These are phyloP conservation scores for Gonioctena quinquepunctata DNA, from an alignment of 1,140 invertebrate species.

Conservation along the genomic window DNA sequence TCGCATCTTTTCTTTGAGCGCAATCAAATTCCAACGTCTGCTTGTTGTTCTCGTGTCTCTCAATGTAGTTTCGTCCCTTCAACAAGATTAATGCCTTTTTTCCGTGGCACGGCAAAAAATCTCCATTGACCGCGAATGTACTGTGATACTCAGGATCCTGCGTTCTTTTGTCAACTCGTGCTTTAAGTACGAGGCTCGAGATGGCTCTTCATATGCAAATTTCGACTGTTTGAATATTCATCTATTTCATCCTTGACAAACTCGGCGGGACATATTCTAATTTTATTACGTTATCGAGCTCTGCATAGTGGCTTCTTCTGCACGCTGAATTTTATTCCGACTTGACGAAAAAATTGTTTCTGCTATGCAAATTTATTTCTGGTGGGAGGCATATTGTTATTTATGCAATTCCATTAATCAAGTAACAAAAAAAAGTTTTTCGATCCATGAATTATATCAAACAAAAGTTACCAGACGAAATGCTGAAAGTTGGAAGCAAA, in stretches of 20 bases:
- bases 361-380: no score
- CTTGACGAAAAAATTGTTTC: no score
- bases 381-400: no score
- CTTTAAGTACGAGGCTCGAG: constrained; percentile 30
- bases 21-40: background rate
- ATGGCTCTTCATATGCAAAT: constrained; percentile 44
- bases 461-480: no score
- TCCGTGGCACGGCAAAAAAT: constrained; percentile 19
- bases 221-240: constrained; percentile 41
- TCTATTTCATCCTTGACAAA: constrained; percentile 30
- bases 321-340: background rate
- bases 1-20: background rate
- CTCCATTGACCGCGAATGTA: constrained; percentile 29
- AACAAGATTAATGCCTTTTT: constrained; percentile 27
- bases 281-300: constrained; percentile 28
- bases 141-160: constrained; percentile 23
- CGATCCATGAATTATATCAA: no score
- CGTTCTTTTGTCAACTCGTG: constrained; percentile 33
- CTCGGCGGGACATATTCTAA: constrained; percentile 34
- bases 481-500: no score
- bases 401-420: no score
- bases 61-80: background rate
- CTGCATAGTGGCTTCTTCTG: background rate
- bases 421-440: no score
- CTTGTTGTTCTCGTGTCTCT: no score